A percentile compares a stretch with the other conserved stretches of the same genome.
Conservation (phyloP, 2,888 invertebrate species). For the Parnassius smintheus region DNA sequence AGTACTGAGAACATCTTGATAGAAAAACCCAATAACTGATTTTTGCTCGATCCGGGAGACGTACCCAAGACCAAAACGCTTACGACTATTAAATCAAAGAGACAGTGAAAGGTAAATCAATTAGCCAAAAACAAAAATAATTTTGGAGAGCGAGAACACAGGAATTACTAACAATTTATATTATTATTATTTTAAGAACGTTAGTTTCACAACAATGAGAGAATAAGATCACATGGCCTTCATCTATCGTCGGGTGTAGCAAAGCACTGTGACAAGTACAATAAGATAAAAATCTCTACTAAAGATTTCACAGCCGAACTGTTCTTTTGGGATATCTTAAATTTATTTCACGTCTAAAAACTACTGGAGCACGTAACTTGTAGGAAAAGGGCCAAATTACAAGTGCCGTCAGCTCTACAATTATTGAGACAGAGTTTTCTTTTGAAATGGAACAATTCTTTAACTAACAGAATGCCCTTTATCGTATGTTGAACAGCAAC, state of each 20-base stretch:
- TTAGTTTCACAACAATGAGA: too few species aligned
- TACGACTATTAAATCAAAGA: too few species aligned
- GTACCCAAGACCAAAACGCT: too few species aligned
- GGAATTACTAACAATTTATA: too few species aligned
- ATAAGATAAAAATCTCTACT: slow-evolving; percentile 13
- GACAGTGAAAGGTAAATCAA: too few species aligned
- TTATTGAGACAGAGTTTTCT: slow-evolving; percentile 22
- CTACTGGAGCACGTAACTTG: slow-evolving; percentile 27
- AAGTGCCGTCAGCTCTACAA: slow-evolving; percentile 20
- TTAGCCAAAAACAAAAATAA: too few species aligned
- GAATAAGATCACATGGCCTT: too few species aligned
- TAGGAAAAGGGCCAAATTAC: slow-evolving; percentile 28
- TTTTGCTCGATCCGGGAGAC: too few species aligned
- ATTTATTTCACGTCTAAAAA: slow-evolving; percentile 27
- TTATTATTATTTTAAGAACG: too few species aligned
- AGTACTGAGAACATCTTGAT: too few species aligned
- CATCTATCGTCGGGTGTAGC: slow-evolving; percentile 6
- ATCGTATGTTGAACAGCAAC: neutral
- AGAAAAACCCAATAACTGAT: too few species aligned
- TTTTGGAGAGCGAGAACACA: too few species aligned
- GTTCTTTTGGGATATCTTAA: slow-evolving; percentile 25
- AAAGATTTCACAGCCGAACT: slow-evolving; percentile 24
- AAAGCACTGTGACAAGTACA: slow-evolving; percentile 18
- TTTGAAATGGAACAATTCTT: slow-evolving; percentile 14
- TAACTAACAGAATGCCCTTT: neutral